These are phyloP conservation scores for Crocuta crocuta DNA, from an alignment of 2,113 vertebrate genomes.

Conservation along the genomic window DNA sequence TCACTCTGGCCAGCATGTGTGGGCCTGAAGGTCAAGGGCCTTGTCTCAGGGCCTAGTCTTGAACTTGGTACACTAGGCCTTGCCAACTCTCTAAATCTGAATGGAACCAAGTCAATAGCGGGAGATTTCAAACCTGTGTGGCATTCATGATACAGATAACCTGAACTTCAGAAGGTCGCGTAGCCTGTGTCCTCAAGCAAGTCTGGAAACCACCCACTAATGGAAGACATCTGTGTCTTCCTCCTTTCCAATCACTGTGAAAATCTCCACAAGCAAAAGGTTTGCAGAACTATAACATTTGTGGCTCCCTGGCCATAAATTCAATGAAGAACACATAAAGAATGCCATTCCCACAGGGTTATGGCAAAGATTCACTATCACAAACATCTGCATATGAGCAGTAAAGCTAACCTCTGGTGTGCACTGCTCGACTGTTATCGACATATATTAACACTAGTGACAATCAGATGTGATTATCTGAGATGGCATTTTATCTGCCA, in stretches of 20 bases:
- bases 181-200: not conserved
- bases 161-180: not conserved
- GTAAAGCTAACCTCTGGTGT: constrained; percentile 81
- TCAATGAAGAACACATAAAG: constrained; percentile 74
- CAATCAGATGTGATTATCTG: constrained; percentile 77
- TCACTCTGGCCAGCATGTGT: too few relatives aligned
- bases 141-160: not conserved
- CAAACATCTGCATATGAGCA: constrained; percentile 81
- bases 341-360: constrained; percentile 75
- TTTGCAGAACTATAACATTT: constrained; percentile 76
- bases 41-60: not conserved
- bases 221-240: constrained; percentile 69
- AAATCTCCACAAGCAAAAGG: constrained; percentile 75
- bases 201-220: constrained; percentile 24
- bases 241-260: constrained; percentile 55
- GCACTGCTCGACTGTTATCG: not conserved
- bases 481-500: constrained; percentile 78
- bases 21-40: not conserved
- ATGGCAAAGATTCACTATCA: constrained; percentile 70
- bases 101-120: rapidly evolving
- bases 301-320: constrained; percentile 77
- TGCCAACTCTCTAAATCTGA: not conserved
- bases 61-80: not conserved
- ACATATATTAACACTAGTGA: constrained; percentile 83
- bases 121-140: not conserved